Base-by-base conservation (phyloP, 1,140 invertebrate species). In the Thrips palmi region DNA sequence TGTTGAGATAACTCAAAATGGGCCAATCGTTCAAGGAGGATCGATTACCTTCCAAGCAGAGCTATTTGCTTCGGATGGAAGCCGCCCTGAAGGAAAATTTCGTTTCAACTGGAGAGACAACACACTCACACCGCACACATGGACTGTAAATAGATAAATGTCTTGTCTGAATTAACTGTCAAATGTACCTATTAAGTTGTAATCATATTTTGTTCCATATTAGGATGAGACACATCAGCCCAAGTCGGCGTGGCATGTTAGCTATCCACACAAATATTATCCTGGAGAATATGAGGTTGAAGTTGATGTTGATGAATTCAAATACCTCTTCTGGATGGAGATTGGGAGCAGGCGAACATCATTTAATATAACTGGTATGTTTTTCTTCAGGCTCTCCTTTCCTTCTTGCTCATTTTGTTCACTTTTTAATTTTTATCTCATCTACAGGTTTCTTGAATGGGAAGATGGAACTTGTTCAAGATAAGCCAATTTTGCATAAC, bases 11-110 rank as follows among this genome's bases (percentile, higher is more conserved):
- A 51, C 51, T 1, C 62, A 64, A 31, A 58, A 74, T 59, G 70
- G 68, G 14, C 72, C 71, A 41, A 63, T 66, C 18, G 65, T 77
- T n/a, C 51, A 66, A 31, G 75, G 74, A 22, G 70, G 65, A 7
- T 67, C 62, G 40, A 63, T 77, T 25, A 68, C 64, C 33, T 74
- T 77, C 49, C 65, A 52, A 47, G 72, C 71, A n/a, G 59, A 63
- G 43, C 50, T 77, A 4, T 56, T 55, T 30, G 52, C 57, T 14
- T 49, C 52, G 24, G 42, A 58, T 40, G 60, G 56, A 4, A 21
- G 40, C 2, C 50, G 58, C 40, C 57, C 60, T 8, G 45, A 29
- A 8, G 58, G 55, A 21, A 47, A 23, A 1, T 70, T 59, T 49
- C 47, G 29, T 29, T 71, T 61, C 46, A 10, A 20, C 2, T 73